A percentile compares a stretch with the other conserved stretches of the same genome.
These are phyloP conservation scores for Chrysaora quinquecirrha DNA, from an alignment of 30 jellyfish, hydroid and myxozoan genomes.

Conservation along the genomic window DNA sequence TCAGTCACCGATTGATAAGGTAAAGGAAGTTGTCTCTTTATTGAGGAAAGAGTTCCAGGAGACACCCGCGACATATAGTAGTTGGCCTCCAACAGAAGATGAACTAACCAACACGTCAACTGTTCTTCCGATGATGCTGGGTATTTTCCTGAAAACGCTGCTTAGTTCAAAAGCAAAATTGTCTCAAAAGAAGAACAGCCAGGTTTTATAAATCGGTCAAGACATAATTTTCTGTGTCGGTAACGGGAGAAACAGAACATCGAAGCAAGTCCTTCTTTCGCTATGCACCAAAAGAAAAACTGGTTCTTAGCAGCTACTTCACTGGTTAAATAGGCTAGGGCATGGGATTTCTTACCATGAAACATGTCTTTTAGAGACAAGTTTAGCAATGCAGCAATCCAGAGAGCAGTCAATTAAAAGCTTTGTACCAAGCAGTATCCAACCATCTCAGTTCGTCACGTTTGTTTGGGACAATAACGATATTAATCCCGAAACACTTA, in stretches of 20 bases:
- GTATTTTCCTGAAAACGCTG: not conserved
- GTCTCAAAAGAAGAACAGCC: not conserved
- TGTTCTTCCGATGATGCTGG: not conserved
- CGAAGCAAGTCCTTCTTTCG: conserved; percentile 31
- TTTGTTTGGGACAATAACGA: conserved; percentile 47
- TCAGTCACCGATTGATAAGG: not conserved
- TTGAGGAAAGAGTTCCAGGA: not conserved
- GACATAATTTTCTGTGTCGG: conserved; percentile 18
- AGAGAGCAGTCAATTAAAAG: not conserved
- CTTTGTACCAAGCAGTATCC: conserved; percentile 1
- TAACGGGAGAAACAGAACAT: conserved; percentile 13
- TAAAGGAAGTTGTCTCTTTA: not conserved
- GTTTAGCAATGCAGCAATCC: not conserved
- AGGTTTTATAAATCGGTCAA: conserved; percentile 23
- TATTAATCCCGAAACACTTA: conserved; percentile 19
- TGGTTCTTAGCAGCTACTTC: conserved; percentile 30
- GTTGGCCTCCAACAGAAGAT: conserved; percentile 8
- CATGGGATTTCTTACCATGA: conserved; percentile 52
- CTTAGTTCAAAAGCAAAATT: not conserved
- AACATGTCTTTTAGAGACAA: conserved; percentile 5
- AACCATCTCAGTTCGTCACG: conserved; percentile 11
- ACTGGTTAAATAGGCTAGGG: conserved; percentile 33
- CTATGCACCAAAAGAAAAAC: conserved; percentile 33
- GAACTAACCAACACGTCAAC: not conserved
- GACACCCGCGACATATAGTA: not conserved